Conservation (phyloP, 2,113 vertebrate species). For the Saccopteryx leptura region DNA sequence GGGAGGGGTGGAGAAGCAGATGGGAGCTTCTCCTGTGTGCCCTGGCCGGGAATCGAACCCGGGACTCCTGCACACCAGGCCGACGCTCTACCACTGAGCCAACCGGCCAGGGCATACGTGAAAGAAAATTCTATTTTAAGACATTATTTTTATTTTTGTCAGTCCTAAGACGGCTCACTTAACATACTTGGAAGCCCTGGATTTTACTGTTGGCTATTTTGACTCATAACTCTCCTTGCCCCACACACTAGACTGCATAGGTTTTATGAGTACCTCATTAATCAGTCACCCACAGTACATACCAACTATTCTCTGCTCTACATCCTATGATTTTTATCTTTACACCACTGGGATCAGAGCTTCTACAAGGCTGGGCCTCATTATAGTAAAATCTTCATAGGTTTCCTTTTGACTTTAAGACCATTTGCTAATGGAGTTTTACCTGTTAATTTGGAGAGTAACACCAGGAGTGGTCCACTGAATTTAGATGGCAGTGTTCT, state of each 20-base stretch:
- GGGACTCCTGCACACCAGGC: too few relatives aligned
- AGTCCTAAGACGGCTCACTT: not conserved
- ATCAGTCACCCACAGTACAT: not conserved
- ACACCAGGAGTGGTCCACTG: not conserved
- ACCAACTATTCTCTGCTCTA: not conserved
- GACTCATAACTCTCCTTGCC: not conserved
- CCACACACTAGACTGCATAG: not conserved
- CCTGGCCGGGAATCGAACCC: too few relatives aligned
- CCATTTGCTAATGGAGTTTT: not conserved
- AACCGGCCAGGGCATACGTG: not conserved
- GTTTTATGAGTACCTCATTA: not conserved
- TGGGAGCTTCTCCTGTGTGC: too few relatives aligned
- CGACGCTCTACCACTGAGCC: too few relatives aligned
- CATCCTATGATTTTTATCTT: not conserved
- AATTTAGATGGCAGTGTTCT: not conserved
- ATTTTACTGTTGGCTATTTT: not conserved
- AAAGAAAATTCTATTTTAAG: not conserved
- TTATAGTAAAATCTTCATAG: not conserved
- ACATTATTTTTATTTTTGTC: not conserved
- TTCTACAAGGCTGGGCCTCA: not conserved
- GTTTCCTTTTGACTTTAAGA: slow-evolving; percentile 13
- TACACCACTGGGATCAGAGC: not conserved
- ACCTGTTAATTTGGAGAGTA: not conserved
- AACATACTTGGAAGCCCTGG: not conserved
- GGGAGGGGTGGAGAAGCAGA: too few relatives aligned